phyloP scores from a whole-genome alignment of 1,140 invertebrate genomes.

The Drosophila busckii region DNA sequence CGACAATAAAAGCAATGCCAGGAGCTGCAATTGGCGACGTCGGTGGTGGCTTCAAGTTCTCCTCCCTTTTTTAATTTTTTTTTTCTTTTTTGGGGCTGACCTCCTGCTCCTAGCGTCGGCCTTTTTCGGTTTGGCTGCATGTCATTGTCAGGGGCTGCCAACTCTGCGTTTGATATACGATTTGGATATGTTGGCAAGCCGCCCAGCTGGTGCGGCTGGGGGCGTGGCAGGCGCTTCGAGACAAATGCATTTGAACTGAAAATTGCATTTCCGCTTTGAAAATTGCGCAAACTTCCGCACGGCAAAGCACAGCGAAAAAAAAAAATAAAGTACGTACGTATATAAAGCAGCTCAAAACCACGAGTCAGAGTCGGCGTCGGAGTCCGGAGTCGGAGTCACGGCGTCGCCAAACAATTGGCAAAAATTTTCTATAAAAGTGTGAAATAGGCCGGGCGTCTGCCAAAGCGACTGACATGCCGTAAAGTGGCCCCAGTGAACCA shows the following conservation, averaged over 20 bases:
- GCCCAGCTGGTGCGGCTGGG: constrained; percentile 34
- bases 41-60: constrained; percentile 38
- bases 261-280: constrained; percentile 73
- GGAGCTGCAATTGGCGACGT: constrained; percentile 18
- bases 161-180: constrained; percentile 73
- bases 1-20: constrained; percentile 7
- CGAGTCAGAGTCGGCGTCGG: constrained; percentile 43
- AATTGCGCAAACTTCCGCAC: constrained; percentile 68
- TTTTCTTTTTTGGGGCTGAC: constrained; percentile 1
- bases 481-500: constrained; percentile 65
- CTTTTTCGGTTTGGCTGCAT: constrained; percentile 57
- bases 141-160: constrained; percentile 70
- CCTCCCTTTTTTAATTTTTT: constrained; percentile 12
- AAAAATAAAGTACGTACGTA: constrained; percentile 9
- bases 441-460: constrained; percentile 59
- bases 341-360: constrained; percentile 40
- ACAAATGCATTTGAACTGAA: constrained; percentile 71
- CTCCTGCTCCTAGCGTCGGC: constrained; percentile 20
- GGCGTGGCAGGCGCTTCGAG: constrained; percentile 39
- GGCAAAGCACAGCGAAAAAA: constrained; percentile 4
- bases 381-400: constrained; percentile 19
- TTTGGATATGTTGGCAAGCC: constrained; percentile 71
- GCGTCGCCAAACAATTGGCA: constrained; percentile 67
- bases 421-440: constrained; percentile 73
- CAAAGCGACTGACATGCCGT: constrained; percentile 50